phyloP scores from a whole-genome alignment of 2,113 vertebrate species.

The Rattus rattus region DNA sequence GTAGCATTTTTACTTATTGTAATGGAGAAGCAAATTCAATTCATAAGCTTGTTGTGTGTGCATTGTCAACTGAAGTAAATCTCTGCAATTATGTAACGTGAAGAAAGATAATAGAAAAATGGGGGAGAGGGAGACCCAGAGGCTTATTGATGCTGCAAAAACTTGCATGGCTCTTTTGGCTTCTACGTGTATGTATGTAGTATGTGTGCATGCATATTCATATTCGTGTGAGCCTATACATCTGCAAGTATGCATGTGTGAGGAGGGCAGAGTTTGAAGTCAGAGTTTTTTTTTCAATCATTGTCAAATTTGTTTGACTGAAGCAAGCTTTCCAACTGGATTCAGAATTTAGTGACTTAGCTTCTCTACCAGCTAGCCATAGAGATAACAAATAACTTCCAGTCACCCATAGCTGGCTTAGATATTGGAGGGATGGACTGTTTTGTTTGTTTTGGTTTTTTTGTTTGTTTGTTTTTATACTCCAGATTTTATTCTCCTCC shows the following conservation, averaged over 20 bases:
- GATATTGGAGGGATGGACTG: neutral
- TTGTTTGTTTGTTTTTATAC: too few relatives aligned
- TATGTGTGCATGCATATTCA: neutral
- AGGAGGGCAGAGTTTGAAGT: neutral
- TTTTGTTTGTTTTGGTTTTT: too few relatives aligned
- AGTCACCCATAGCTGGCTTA: neutral
- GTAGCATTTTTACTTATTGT: neutral
- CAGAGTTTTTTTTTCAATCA: neutral
- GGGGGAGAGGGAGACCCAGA: neutral
- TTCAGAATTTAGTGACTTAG: fast-evolving
- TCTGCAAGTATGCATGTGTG: neutral
- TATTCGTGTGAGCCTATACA: too few relatives aligned
- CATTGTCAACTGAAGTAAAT: neutral
- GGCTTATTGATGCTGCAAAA: neutral
- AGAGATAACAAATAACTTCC: neutral
- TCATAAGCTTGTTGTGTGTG: neutral
- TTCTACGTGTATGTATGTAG: neutral
- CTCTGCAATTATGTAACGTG: neutral
- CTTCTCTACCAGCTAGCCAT: neutral
- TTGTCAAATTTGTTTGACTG: neutral
- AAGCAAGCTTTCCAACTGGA: neutral
- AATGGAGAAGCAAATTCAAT: neutral
- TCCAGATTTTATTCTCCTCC: too few relatives aligned
- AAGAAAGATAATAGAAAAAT: neutral
- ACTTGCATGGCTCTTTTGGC: neutral